A percentile compares a stretch with the other conserved stretches of the same genome.
These are phyloP conservation scores for Drosophila leonis DNA, from an alignment of 2,888 invertebrate genomes.

Conservation along the genomic window DNA sequence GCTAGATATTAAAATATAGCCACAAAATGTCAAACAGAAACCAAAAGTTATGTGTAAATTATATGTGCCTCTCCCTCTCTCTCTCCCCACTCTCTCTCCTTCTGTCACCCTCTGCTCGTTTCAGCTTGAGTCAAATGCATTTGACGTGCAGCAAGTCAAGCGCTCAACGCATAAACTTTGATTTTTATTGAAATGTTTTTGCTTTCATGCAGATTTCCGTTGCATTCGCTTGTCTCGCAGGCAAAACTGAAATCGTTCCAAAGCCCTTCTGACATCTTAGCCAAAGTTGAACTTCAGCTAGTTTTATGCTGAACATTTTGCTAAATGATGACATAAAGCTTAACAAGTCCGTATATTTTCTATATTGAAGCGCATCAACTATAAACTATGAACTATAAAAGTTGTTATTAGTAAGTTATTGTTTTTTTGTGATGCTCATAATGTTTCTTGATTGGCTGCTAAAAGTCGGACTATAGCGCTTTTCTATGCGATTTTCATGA, in stretches of 20 bases:
- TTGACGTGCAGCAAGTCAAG: conserved; percentile 60
- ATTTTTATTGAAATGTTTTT: conserved; percentile 56
- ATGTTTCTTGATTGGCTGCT: background rate
- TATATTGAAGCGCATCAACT: background rate
- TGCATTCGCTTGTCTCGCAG: conserved; percentile 1
- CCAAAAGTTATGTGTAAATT: conserved; percentile 75
- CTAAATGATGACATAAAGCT: conserved; percentile 12
- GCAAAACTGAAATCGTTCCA: background rate
- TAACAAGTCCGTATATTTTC: background rate
- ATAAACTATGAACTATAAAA: background rate
- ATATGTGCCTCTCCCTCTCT: conserved; percentile 16
- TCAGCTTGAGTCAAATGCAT: conserved; percentile 38
- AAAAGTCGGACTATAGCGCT: background rate
- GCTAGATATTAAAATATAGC: conserved; percentile 73
- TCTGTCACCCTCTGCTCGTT: conserved; percentile 5
- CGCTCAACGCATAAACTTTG: conserved; percentile 59
- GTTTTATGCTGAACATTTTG: background rate
- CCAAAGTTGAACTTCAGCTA: background rate
- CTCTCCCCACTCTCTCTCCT: background rate
- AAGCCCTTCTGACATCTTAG: conserved; percentile 6
- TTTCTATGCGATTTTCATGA: background rate
- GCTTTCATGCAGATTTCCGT: conserved; percentile 8
- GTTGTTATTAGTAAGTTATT: background rate
- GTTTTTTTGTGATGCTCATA: background rate
- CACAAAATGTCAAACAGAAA: conserved; percentile 79